Base-by-base conservation (phyloP, 2,113 vertebrate species). In the Anguilla japonica region DNA sequence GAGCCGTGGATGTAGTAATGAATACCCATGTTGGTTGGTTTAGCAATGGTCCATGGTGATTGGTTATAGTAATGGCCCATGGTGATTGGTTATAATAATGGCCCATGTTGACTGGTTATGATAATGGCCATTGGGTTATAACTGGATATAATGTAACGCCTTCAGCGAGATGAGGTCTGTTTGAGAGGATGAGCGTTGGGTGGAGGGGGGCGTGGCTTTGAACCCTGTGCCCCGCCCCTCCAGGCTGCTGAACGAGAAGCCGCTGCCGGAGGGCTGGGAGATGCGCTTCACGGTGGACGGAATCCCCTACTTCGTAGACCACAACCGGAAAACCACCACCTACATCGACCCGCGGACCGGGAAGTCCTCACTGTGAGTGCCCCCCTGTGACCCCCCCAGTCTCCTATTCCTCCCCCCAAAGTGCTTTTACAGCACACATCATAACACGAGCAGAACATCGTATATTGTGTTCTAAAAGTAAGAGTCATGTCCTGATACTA, bases 271-370 rank as follows among this genome's bases (percentile, higher is more conserved):
- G 88, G 98, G 98, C 71, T 99, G 98, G 98, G 98, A 99, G 95
- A 99, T 99, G 98, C 94, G 98, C 91, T 99, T 99, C 90, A 99
- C 98, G 22, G 98, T 99, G 89, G 98, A 99, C 82, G 98, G 98
- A 13, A 97, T 98, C 94, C 98, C 98, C 0, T 99, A 99, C 92
- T 99, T 99, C 93, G 98, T 99, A 71, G 98, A 99, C 93, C 98
- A 99, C 94, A 99, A 99, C 41, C 95, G 97, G 88, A 96, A 96
- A 95, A 97, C 98, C 41, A 99, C 98, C 0, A 99, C 98, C 0
- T 99, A 99, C 75, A 99, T 99, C 67, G 98, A 99, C 92, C 98
- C 98, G 22, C 97, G 98, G 87, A 99, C 98, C 9, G 98, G 98
- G 87, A 99, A 99, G 93, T 99, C 98, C 84, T 98, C 98, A 82